phyloP scores from a whole-genome alignment of 30 jellyfish, hydroid and myxozoan species.

The Pelagia noctiluca region DNA sequence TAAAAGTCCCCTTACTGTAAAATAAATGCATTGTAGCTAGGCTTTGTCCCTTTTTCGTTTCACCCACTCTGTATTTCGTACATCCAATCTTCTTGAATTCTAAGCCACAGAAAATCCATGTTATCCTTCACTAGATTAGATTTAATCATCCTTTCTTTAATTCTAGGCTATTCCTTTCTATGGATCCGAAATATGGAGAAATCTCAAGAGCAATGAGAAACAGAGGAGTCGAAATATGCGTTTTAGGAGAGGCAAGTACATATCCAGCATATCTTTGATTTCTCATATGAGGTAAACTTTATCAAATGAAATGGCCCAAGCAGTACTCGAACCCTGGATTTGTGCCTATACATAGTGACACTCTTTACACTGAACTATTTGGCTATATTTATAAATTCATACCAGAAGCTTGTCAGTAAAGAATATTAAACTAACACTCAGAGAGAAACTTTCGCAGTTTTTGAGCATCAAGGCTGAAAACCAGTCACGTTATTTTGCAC shows the following conservation, averaged over 20 bases:
- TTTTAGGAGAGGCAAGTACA: slow-evolving; percentile 81
- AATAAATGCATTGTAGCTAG: background rate
- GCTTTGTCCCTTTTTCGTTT: slow-evolving; percentile 17
- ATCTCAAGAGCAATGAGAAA: slow-evolving; percentile 97
- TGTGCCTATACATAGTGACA: too few species aligned
- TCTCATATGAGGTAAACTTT: too few species aligned
- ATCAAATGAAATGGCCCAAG: too few species aligned
- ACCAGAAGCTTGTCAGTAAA: background rate
- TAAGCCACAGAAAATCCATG: background rate
- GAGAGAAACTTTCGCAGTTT: too few species aligned
- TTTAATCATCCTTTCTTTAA: background rate
- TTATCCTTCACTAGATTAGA: background rate
- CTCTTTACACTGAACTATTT: too few species aligned
- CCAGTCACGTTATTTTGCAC: too few species aligned
- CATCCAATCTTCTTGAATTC: background rate
- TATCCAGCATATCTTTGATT: too few species aligned
- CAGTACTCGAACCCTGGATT: too few species aligned
- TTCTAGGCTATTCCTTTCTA: slow-evolving; percentile 75
- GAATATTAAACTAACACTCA: too few species aligned
- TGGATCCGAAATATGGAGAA: slow-evolving; percentile 96
- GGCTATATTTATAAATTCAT: background rate
- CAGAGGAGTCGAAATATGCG: slow-evolving; percentile 91
- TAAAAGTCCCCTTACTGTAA: background rate
- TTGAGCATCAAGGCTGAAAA: too few species aligned
- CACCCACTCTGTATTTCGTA: too few species aligned